Evolutionary conservation across 2,797 vertebrate species (phyloP).

Genomic region (Argentina silus): DNA sequence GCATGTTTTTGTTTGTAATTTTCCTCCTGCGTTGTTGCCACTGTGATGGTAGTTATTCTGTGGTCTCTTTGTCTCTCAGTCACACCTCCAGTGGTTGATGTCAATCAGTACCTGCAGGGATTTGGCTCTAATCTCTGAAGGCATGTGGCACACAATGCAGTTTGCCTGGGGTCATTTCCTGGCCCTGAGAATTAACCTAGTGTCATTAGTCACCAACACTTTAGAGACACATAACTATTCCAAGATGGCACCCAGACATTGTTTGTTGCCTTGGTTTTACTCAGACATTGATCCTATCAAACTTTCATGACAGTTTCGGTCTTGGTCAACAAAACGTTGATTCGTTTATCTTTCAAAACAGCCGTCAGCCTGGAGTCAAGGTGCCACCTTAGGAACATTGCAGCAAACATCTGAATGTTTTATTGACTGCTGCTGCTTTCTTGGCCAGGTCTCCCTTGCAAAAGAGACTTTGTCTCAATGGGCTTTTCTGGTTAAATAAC

Average conservation of each 20-base stretch:
- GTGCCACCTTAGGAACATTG: background rate
- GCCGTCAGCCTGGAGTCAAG: background rate
- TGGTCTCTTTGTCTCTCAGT: slow-evolving; percentile 51
- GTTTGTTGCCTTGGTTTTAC: slow-evolving; percentile 38
- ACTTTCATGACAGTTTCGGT: slow-evolving; percentile 37
- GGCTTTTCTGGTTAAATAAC: too few species aligned
- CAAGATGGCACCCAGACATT: slow-evolving; percentile 32
- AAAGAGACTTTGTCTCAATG: too few species aligned
- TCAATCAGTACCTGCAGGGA: slow-evolving; percentile 71
- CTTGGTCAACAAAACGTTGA: slow-evolving; percentile 21
- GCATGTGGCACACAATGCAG: slow-evolving; percentile 58
- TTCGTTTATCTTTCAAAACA: background rate
- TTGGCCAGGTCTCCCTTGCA: too few species aligned
- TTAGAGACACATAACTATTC: slow-evolving; percentile 40
- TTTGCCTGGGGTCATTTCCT: slow-evolving; percentile 60
- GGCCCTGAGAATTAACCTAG: slow-evolving; percentile 56
- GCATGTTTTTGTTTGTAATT: background rate
- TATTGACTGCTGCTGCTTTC: too few species aligned
- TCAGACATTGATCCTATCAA: slow-evolving; percentile 19
- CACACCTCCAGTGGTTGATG: slow-evolving; percentile 45
- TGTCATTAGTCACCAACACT: slow-evolving; percentile 59
- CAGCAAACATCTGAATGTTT: too few species aligned
- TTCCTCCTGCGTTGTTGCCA: slow-evolving; percentile 55
- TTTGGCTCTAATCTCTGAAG: slow-evolving; percentile 72
- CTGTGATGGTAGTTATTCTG: slow-evolving; percentile 15